A percentile compares a stretch with the other conserved stretches of the same genome.
These are phyloP conservation scores for Clarias macrocephalus DNA, from an alignment of 2,113 vertebrate genomes.

Conservation along the genomic window DNA sequence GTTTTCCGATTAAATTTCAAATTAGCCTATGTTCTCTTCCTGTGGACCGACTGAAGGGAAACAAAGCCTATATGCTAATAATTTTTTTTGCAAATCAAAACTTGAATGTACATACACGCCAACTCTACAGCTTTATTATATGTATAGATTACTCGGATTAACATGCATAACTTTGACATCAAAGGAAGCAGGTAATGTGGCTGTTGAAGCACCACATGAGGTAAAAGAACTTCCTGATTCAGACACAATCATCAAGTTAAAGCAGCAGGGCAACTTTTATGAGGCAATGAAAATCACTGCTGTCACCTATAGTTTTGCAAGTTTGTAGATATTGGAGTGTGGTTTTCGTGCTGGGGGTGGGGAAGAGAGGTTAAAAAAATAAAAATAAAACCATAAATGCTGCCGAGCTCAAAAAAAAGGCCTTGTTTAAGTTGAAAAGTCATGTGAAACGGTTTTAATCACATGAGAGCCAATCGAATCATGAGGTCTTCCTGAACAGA, in stretches of 20 bases:
- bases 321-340: not conserved
- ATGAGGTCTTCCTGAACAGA: constrained; percentile 60
- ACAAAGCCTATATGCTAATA: no score
- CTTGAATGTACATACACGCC: no score
- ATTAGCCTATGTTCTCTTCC: no score
- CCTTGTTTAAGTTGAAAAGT: constrained; percentile 43
- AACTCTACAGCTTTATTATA: no score
- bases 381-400: not conserved
- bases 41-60: no score
- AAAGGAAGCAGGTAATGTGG: not conserved
- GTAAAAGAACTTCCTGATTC: not conserved
- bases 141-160: no score
- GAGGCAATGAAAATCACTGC: not conserved
- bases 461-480: constrained; percentile 57
- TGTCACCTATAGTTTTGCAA: constrained; percentile 2
- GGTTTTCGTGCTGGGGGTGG: not conserved
- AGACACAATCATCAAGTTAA: constrained; percentile 19
- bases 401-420: constrained; percentile 22
- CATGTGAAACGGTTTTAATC: constrained; percentile 50
- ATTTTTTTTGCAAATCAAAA: no score
- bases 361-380: not conserved
- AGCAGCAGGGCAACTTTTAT: not conserved
- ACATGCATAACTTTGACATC: not conserved
- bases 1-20: no score
- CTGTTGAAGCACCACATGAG: not conserved